These are phyloP conservation scores for Channa maculata DNA, from an alignment of 2,113 vertebrate genomes.

Conservation along the genomic window DNA sequence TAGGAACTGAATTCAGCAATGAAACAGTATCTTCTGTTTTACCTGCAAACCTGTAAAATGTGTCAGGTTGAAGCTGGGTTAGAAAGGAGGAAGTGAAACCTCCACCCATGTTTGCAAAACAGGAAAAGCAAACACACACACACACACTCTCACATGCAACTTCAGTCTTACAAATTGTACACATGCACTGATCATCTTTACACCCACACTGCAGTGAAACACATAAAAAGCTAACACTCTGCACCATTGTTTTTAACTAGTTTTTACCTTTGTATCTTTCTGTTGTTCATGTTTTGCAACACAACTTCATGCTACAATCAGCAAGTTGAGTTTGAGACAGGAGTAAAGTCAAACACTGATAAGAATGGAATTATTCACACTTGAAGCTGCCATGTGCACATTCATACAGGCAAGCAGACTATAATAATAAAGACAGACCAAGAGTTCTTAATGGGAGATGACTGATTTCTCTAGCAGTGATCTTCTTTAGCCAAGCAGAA, in stretches of 20 bases:
- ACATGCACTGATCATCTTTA: too few species aligned
- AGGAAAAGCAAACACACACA: conserved; percentile 32
- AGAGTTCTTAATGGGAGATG: background rate
- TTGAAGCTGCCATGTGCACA: background rate
- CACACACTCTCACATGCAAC: background rate
- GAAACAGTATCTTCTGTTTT: background rate
- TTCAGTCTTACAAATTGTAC: too few species aligned
- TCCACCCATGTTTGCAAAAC: background rate
- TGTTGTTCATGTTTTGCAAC: background rate
- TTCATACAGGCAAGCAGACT: background rate
- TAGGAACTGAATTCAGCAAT: background rate
- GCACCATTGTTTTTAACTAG: too few species aligned
- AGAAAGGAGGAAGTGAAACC: conserved; percentile 32
- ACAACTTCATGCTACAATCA: too few species aligned
- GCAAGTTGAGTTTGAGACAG: too few species aligned
- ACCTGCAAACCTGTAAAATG: background rate
- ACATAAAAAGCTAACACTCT: too few species aligned
- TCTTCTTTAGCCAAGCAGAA: background rate
- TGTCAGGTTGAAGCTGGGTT: background rate
- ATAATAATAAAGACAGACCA: background rate
- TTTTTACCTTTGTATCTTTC: background rate
- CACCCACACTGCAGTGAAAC: too few species aligned
- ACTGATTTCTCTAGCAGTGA: background rate
- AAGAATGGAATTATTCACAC: background rate
- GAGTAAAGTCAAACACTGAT: too few species aligned